Evolutionary conservation across 2,888 invertebrate species (phyloP), one percentile per base, ranked within the genome.

Genomic region (Euplagia quadripunctaria): DNA sequence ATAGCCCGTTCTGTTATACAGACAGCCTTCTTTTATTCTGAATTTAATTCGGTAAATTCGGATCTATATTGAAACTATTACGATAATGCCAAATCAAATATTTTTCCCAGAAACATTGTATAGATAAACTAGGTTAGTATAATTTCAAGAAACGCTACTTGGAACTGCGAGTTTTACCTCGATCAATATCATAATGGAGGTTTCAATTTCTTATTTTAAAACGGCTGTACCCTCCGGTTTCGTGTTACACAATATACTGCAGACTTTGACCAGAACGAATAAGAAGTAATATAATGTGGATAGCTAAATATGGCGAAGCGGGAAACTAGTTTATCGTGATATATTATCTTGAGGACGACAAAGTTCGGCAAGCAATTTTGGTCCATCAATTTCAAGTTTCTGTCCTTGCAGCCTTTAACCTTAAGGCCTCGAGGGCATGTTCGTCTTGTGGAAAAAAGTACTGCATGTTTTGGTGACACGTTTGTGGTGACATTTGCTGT

Each of bases 361-460:
- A 79, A 76, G 72, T 82, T 80, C 43, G 72, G 70, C 76, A 68
- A 67, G 31, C 63, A 76, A 78, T 84, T 79, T 78, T 63, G 65
- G 68, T 65, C 65, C 73, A 70, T 75, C 72, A 75, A 75, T 80
- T 80, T 78, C 41, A 73, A 76, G 78, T 74, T 76, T n/a, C 49
- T 43, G 42, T 74, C 77, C 66, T 72, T 63, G 42, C 61, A 43
- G 76, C 51, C 20, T 41, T 67, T 31, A n/a, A 66, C 64, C 51
- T 61, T 68, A 55, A 42, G 51, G 31, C 11, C 17, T 20, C 9
- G 17, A 52, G 42, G 64, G 14, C 51, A 52, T 51, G 11, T 41
- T 66, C 66, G 31, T 51, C 31, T 9, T 46, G 8, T 11, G 4
- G 20, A 68, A 58, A 42, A 43, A n/a, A 20, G 16, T n/a, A 68